These are phyloP conservation scores for Chaetodon trifasciatus DNA, from an alignment of 2,797 vertebrate species.

Conservation along the genomic window DNA sequence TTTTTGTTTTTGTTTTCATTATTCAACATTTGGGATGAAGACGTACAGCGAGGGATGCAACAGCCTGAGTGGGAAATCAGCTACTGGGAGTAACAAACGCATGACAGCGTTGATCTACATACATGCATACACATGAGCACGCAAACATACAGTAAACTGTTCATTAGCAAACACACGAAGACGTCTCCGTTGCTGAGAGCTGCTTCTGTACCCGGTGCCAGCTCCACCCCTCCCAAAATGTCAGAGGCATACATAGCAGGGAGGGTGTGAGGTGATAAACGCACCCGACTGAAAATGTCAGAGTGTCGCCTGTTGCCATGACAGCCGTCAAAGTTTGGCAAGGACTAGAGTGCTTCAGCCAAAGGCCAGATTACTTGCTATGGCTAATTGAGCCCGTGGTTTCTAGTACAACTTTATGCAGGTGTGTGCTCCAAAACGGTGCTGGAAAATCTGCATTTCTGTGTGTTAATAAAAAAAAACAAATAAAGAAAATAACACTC, in stretches of 20 bases:
- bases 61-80: constrained; percentile 40
- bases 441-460: constrained; percentile 11
- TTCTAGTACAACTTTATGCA: constrained; percentile 34
- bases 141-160: too few relatives aligned
- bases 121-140: constrained; percentile 30
- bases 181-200: constrained; percentile 13
- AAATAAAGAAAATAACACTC: constrained; percentile 28
- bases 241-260: constrained; percentile 73
- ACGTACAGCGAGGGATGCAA: constrained; percentile 16
- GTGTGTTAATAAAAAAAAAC: constrained; percentile 9
- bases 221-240: constrained; percentile 77
- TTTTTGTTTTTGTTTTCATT: neutral
- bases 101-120: constrained; percentile 36
- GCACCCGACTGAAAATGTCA: constrained; percentile 81
- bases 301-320: constrained; percentile 81
- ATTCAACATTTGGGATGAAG: constrained; percentile 6
- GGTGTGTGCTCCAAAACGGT: constrained; percentile 35
- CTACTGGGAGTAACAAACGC: constrained; percentile 40
- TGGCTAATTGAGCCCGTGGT: constrained; percentile 73
- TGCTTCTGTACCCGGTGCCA: constrained; percentile 43
- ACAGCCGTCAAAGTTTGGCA: constrained; percentile 82
- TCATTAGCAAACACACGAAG: constrained; percentile 8
- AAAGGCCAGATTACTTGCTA: constrained; percentile 81
- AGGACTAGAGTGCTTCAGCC: constrained; percentile 63
- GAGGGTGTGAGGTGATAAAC: constrained; percentile 77